These are phyloP conservation scores for Cheilosia soror DNA, from an alignment of 2,888 invertebrate genomes.

Conservation along the genomic window DNA sequence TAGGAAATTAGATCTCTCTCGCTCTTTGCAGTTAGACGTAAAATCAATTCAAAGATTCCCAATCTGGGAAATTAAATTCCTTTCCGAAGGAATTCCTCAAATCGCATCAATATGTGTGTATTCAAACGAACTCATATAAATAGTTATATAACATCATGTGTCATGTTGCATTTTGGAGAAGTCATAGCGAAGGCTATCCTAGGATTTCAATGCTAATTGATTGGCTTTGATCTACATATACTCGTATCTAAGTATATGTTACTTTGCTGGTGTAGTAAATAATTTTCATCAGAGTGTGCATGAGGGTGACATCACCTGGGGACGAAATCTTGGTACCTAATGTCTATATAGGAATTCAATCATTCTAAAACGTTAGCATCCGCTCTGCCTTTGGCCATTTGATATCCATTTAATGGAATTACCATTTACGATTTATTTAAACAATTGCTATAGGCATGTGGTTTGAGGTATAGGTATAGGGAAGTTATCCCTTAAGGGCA, in stretches of 20 bases:
- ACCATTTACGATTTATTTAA: conserved; percentile 26
- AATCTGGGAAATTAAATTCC: background rate
- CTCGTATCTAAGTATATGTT: background rate
- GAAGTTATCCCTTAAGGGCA: background rate
- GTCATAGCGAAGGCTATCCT: background rate
- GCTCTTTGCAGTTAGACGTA: background rate
- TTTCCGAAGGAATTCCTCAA: background rate
- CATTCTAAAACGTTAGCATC: conserved; percentile 22
- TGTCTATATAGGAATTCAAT: conserved; percentile 9
- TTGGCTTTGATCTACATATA: background rate
- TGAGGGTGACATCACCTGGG: background rate
- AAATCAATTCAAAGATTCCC: background rate
- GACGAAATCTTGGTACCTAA: background rate
- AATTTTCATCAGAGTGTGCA: background rate
- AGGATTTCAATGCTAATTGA: background rate
- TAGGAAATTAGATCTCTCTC: background rate
- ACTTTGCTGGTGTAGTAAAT: background rate
- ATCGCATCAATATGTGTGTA: background rate
- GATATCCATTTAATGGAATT: conserved; percentile 11
- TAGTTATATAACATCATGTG: background rate
- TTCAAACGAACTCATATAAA: background rate
- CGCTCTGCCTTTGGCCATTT: conserved; percentile 2
- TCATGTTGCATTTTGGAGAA: background rate
- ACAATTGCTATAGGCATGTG: background rate
- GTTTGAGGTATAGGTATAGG: background rate